Evolutionary conservation across 2,888 invertebrate genomes (phyloP).

Genomic region (Encarsia formosa): DNA sequence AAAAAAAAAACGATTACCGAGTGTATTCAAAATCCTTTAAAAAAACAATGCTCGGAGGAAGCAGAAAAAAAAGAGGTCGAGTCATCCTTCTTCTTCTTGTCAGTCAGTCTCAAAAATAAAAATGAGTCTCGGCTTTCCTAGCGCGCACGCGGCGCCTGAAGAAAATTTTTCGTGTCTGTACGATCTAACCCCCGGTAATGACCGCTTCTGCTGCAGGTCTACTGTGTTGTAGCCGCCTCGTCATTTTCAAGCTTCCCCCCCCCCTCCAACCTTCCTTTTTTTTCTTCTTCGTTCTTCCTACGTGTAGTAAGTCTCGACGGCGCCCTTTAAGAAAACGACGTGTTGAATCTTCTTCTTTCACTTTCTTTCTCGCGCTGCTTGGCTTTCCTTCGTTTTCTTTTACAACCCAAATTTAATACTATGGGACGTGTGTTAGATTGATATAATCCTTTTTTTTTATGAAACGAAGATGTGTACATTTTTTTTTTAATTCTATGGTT

Average conservation of each 20-base stretch:
- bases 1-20: no score
- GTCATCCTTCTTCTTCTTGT: no score
- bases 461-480: no score
- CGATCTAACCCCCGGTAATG: slow-evolving; percentile 14
- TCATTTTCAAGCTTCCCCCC: slow-evolving; percentile 17
- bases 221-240: slow-evolving; percentile 25
- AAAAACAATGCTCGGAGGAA: no score
- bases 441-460: no score
- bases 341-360: slow-evolving; percentile 26
- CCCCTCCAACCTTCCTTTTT: slow-evolving; percentile 2
- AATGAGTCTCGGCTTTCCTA: slow-evolving; percentile 5
- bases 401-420: no score
- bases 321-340: slow-evolving; percentile 21
- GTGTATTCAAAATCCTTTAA: no score
- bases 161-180: no score
- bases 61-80: no score
- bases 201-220: slow-evolving; percentile 20
- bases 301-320: slow-evolving; percentile 1
- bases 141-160: background rate
- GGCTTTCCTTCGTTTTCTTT: background rate
- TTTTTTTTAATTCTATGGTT: no score
- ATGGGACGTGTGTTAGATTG: no score
- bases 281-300: slow-evolving; percentile 6
- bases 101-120: slow-evolving; percentile 10
- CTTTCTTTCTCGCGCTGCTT: slow-evolving; percentile 1